Conservation (phyloP, 2,113 vertebrate species). For the Reinhardtius hippoglossoides region DNA sequence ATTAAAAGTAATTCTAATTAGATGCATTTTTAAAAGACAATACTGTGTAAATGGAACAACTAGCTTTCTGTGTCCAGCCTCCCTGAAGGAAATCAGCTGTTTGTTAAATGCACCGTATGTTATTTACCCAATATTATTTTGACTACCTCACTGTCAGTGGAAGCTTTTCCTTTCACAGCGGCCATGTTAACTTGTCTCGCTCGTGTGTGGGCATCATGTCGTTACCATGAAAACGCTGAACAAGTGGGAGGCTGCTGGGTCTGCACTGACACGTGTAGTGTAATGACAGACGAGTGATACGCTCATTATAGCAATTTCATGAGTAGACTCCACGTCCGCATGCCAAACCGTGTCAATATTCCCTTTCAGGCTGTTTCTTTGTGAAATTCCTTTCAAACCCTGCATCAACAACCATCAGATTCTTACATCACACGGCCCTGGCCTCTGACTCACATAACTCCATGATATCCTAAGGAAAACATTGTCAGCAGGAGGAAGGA, state of each 20-base stretch:
- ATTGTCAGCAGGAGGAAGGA: not conserved
- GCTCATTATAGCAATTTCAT: conserved; percentile 27
- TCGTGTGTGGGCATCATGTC: conserved; percentile 16
- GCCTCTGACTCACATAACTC: conserved; percentile 1
- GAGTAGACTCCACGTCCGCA: conserved; percentile 12
- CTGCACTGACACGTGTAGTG: conserved; percentile 18
- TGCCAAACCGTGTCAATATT: conserved; percentile 39
- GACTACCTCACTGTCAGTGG: not conserved
- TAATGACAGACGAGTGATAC: conserved; percentile 25
- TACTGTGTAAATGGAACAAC: not conserved
- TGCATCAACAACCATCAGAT: conserved; percentile 3
- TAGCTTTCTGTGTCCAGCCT: not conserved
- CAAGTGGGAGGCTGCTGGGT: conserved; percentile 6
- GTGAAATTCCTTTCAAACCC: conserved; percentile 2
- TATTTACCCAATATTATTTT: conserved; percentile 1
- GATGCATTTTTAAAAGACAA: conserved; percentile 26
- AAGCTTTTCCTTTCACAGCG: not conserved
- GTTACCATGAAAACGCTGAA: conserved; percentile 36
- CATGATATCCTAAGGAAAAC: conserved; percentile 5
- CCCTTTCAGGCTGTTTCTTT: not conserved
- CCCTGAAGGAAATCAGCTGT: not conserved
- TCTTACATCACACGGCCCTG: conserved; percentile 20
- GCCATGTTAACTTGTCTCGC: not conserved
- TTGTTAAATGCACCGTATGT: conserved; percentile 15
- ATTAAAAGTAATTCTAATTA: conserved; percentile 41